Conservation (phyloP, 2,797 vertebrate species). For the Enteromius argenteus region DNA sequence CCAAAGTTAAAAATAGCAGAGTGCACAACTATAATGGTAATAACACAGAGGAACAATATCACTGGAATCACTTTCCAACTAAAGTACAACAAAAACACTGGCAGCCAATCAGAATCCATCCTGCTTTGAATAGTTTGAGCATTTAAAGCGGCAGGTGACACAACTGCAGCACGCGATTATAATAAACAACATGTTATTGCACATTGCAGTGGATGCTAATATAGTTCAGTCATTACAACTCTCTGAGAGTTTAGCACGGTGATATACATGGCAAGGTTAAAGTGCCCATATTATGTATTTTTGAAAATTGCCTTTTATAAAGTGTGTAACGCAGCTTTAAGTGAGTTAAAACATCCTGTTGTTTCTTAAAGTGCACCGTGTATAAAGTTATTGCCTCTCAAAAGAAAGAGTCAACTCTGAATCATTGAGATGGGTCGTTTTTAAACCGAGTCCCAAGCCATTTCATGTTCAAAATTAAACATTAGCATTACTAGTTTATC, state of each 20-base stretch:
- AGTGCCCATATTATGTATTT: too few relatives aligned
- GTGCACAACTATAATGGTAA: background rate
- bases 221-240: background rate
- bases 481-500: too few relatives aligned
- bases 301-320: too few relatives aligned
- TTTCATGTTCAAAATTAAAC: too few relatives aligned
- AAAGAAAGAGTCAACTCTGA: too few relatives aligned
- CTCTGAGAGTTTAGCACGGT: background rate
- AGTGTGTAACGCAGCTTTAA: too few relatives aligned
- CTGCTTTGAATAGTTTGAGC: background rate
- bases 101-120: background rate
- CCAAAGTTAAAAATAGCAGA: background rate
- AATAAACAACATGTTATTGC: background rate
- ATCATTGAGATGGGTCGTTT: too few relatives aligned
- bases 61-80: background rate
- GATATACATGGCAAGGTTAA: background rate
- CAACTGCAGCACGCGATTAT: background rate
- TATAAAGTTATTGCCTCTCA: too few relatives aligned
- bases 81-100: background rate
- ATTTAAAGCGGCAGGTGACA: background rate
- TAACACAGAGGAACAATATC: background rate
- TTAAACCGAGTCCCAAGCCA: too few relatives aligned
- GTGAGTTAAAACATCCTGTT: too few relatives aligned
- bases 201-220: background rate
- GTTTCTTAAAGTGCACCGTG: too few relatives aligned